Percentiles rank a stretch among this genome's conserved stretches.
Conservation (phyloP, 2,888 invertebrate species). For the Nomada fabriciana region DNA sequence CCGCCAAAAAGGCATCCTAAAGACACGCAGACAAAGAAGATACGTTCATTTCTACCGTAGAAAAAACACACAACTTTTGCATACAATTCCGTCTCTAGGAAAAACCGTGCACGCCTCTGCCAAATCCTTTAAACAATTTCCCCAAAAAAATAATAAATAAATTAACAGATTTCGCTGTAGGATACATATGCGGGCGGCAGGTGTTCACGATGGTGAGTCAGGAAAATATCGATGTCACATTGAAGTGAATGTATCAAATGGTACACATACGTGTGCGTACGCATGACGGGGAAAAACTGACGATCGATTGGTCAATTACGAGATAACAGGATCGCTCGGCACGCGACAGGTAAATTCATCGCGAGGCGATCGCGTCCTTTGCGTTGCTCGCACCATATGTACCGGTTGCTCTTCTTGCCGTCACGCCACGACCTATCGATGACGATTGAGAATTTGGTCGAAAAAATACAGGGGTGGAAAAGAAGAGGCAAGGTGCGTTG, state of each 20-base stretch:
- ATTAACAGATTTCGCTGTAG: neutral
- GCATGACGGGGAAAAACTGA: neutral
- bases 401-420: neutral
- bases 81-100: too few species aligned
- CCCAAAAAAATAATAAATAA: neutral
- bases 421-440: neutral
- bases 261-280: neutral
- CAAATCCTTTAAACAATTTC: neutral
- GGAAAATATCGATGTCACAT: slow-evolving; percentile 33
- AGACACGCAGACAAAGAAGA: slow-evolving; percentile 90
- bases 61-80: neutral
- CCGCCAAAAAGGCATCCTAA: slow-evolving; percentile 85
- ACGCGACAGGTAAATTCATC: slow-evolving; percentile 46
- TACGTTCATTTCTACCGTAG: slow-evolving; percentile 68
- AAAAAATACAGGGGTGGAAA: neutral
- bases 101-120: too few species aligned
- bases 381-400: neutral
- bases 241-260: slow-evolving; percentile 14
- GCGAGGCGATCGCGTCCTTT: neutral
- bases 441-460: slow-evolving; percentile 16
- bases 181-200: neutral
- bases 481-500: slow-evolving; percentile 18
- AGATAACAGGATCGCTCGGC: slow-evolving; percentile 36
- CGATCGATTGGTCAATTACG: slow-evolving; percentile 39
- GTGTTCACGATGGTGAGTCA: slow-evolving; percentile 12